Percentiles rank a stretch among this genome's conserved stretches.
Conservation (phyloP, 2,888 invertebrate species). For the Balanococcus diminutus region DNA sequence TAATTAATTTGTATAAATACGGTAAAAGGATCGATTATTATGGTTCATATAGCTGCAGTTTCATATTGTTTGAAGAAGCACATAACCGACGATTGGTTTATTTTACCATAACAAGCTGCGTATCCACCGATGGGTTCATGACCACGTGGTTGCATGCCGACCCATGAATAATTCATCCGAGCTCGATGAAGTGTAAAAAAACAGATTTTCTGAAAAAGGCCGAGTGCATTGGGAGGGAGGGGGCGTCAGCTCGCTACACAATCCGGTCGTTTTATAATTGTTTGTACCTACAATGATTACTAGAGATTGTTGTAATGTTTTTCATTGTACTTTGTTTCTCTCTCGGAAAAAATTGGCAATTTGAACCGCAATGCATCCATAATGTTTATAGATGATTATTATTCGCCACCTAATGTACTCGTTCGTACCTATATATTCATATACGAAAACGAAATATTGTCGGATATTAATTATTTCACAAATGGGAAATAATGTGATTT, state of each 20-base stretch:
- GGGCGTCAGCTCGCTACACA: neutral
- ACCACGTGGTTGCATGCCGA: neutral
- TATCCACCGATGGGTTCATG: neutral
- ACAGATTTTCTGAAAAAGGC: neutral
- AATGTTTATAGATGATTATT: neutral
- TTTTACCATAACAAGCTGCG: neutral
- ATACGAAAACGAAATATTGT: neutral
- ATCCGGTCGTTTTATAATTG: neutral
- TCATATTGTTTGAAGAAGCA: neutral
- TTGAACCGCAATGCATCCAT: neutral
- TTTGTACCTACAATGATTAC: neutral
- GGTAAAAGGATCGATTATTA: neutral
- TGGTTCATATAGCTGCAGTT: neutral
- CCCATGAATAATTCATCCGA: neutral
- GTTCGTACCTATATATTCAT: neutral
- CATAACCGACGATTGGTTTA: neutral
- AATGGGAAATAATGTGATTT: slow-evolving; percentile 21
- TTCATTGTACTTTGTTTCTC: neutral
- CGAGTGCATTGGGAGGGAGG: neutral
- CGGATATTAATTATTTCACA: slow-evolving; percentile 22
- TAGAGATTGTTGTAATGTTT: neutral
- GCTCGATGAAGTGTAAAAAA: neutral
- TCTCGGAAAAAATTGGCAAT: neutral
- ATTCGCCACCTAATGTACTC: too few species aligned
- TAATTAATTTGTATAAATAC: neutral